Evolutionary conservation across 2,888 invertebrate genomes (phyloP).

Genomic region (Chalcosyrphus nemorum): DNA sequence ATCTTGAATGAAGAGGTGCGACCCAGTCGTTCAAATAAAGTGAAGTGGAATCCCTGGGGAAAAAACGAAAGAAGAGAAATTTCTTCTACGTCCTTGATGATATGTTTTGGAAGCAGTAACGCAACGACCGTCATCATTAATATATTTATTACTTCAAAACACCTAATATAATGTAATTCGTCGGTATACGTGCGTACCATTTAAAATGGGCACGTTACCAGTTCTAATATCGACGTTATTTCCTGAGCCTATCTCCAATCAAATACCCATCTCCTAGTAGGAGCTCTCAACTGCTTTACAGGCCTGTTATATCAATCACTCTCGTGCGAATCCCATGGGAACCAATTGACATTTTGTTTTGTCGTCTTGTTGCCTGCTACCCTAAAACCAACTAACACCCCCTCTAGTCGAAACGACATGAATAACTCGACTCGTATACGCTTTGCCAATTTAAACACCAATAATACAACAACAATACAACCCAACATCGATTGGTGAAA

Average conservation of each 20-base stretch:
- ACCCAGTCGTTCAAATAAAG: constrained; percentile 46
- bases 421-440: background rate
- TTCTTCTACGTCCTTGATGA: background rate
- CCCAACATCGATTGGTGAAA: background rate
- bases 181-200: constrained; percentile 48
- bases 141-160: constrained; percentile 65
- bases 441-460: constrained; percentile 30
- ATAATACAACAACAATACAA: constrained; percentile 13
- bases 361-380: constrained; percentile 35
- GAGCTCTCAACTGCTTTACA: background rate
- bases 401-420: background rate
- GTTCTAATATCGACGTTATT: constrained; percentile 37
- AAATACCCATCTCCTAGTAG: constrained; percentile 16
- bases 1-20: constrained; percentile 37
- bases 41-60: constrained; percentile 14
- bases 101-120: constrained; percentile 15
- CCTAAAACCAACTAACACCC: constrained; percentile 19
- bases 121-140: constrained; percentile 55
- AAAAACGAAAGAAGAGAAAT: background rate
- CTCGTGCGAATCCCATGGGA: constrained; percentile 40
- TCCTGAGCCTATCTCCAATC: constrained; percentile 40
- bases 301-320: constrained; percentile 58
- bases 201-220: constrained; percentile 31
- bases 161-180: constrained; percentile 51
- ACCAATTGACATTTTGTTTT: constrained; percentile 53